Evolutionary conservation across 2,113 vertebrate genomes (phyloP), one percentile per base, ranked within the genome.

Genomic region (Paedocypris sp.): DNA sequence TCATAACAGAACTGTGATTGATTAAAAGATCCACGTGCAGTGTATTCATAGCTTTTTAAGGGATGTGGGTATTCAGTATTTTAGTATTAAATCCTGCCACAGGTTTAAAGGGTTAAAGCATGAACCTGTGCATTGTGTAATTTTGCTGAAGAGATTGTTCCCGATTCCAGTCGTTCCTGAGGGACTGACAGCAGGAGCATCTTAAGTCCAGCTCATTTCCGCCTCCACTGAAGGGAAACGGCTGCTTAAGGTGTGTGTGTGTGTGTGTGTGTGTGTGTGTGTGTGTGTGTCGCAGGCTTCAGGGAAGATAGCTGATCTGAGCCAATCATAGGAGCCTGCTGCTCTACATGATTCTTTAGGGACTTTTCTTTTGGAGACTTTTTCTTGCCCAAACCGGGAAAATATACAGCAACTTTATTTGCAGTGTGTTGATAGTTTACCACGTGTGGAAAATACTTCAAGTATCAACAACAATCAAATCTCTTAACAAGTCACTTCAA

Each of bases 191-290:
- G 48, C 52, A 36, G 36, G 64, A 64, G 76, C 66, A 76, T 77
- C 70, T 72, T 64, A 78, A 78, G 73, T 78, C 68, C 69, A 69
- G 76, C 81, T 85, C 79, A 87, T 87, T 87, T 86, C 83, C 76
- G 79, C 82, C 82, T 84, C 81, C 83, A 83, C 75, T 86, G 85
- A 83, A 86, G 83, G 76, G 82, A 85, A 76, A 87, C 83, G 78
- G 74, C 83, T 80, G 79, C 76, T 80, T 83, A 78, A 78, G 79
- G 72, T 78, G 58, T 75, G 75, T 73, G 71, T n/a, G n/a, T n/a
- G n/a, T n/a, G n/a, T n/a, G n/a, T n/a, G n/a, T n/a, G n/a, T n/a
- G n/a, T n/a, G n/a, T n/a, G n/a, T n/a, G n/a, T n/a, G n/a, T n/a
- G n/a, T n/a, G n/a, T 39, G 68, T 73, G 72, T 74, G 73, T 13